Evolutionary conservation across 2,113 vertebrate species (phyloP).

Genomic region (Leucopsar rothschildi): DNA sequence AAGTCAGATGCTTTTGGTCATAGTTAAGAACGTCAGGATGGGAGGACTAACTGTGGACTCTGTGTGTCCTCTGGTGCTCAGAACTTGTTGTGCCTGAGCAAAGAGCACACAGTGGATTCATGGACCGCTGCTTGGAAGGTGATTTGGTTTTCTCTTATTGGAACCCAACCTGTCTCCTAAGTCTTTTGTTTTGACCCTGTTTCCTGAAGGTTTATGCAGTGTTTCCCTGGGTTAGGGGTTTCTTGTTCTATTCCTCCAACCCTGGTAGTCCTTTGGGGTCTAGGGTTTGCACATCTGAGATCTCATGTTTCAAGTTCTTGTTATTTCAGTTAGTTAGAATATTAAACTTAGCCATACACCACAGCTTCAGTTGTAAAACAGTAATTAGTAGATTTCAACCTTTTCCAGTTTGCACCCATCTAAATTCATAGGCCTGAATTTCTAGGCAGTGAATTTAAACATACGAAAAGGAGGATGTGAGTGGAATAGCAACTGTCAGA

Average conservation of each 20-base stretch:
- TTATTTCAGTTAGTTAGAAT: background rate
- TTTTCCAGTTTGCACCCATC: background rate
- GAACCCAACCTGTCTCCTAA: background rate
- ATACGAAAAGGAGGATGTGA: background rate
- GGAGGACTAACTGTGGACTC: background rate
- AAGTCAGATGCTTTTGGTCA: background rate
- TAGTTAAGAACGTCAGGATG: background rate
- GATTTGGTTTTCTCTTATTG: background rate
- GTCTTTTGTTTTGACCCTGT: background rate
- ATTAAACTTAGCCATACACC: background rate
- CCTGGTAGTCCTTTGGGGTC: background rate
- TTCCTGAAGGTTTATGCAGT: background rate
- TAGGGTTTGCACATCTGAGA: background rate
- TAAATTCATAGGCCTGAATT: background rate
- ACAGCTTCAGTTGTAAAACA: background rate
- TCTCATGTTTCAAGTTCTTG: background rate
- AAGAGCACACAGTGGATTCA: background rate
- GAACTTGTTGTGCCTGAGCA: background rate
- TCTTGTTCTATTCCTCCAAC: background rate
- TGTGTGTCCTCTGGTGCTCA: background rate
- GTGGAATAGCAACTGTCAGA: background rate
- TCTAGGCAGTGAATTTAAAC: background rate
- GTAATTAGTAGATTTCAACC: background rate
- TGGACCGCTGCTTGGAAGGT: background rate
- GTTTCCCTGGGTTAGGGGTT: background rate